phyloP scores from a whole-genome alignment of 2,113 vertebrate genomes.

The Triplophysa siluroides region DNA sequence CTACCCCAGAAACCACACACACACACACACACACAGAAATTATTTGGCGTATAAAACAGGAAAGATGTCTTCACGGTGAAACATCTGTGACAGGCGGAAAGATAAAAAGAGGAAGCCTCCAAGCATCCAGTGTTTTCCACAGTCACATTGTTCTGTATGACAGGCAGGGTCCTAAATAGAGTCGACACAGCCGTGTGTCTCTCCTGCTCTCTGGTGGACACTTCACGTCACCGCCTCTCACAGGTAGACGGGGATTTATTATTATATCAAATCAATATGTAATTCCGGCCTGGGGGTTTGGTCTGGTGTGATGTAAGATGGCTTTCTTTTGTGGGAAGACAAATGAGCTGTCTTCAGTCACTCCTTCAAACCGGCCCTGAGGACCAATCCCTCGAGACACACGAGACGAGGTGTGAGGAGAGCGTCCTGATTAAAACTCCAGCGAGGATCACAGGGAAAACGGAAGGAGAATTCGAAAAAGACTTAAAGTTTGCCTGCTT shows the following conservation, averaged over 20 bases:
- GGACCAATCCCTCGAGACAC: conserved; percentile 42
- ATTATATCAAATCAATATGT: conserved; percentile 61
- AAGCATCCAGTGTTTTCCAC: conserved; percentile 43
- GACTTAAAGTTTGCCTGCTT: too few species aligned
- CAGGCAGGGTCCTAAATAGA: conserved; percentile 22
- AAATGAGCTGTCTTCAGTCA: conserved; percentile 44
- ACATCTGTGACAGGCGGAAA: conserved; percentile 39
- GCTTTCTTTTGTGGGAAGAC: conserved; percentile 30
- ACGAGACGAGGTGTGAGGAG: conserved; percentile 2
- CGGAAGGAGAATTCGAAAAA: too few species aligned
- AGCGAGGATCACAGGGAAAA: neutral
- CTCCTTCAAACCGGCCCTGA: conserved; percentile 24
- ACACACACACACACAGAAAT: neutral
- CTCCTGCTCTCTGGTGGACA: conserved; percentile 1
- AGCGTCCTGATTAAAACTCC: conserved; percentile 24
- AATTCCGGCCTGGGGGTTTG: conserved; percentile 46
- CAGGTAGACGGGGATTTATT: conserved; percentile 52
- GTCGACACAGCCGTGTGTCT: neutral
- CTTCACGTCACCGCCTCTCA: neutral
- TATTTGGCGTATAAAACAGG: conserved; percentile 2
- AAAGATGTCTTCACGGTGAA: conserved; percentile 32
- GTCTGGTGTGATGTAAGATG: conserved; percentile 35
- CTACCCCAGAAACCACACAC: neutral
- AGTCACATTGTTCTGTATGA: conserved; percentile 27
- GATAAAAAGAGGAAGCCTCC: conserved; percentile 35